Conservation (phyloP, 1,140 invertebrate genomes). For the Drosophila ironensis region DNA sequence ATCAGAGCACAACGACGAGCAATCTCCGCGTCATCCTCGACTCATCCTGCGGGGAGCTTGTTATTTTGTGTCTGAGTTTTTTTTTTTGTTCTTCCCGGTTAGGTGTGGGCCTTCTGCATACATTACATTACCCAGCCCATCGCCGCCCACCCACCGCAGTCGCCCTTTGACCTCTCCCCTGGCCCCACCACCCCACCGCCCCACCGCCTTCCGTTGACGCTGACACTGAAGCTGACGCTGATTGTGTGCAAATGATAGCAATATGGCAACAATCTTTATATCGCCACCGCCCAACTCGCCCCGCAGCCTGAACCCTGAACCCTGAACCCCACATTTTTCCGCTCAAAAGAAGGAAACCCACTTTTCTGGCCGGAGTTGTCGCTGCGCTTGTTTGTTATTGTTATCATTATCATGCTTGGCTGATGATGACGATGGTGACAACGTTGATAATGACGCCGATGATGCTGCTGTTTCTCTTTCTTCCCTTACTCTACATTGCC, state of each 20-base stretch:
- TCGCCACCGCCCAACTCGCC: conserved; percentile 17
- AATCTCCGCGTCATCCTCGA: conserved; percentile 37
- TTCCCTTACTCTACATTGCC: conserved; percentile 2
- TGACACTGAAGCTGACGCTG: conserved; percentile 44
- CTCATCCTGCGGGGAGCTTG: conserved; percentile 22
- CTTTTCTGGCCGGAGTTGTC: conserved; percentile 20
- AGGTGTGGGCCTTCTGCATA: conserved; percentile 26
- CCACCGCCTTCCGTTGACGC: conserved; percentile 33
- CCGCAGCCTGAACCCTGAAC: not conserved
- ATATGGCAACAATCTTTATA: conserved; percentile 78
- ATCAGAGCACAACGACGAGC: conserved; percentile 6
- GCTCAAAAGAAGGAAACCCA: conserved; percentile 13
- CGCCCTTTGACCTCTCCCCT: conserved; percentile 3
- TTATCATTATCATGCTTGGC: conserved; percentile 59
- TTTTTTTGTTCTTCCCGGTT: not conserved
- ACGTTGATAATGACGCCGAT: conserved; percentile 3
- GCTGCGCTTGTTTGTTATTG: conserved; percentile 45
- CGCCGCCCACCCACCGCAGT: not conserved
- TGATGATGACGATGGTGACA: conserved; percentile 39
- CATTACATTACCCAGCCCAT: conserved; percentile 25
- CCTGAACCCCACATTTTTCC: too few relatives aligned
- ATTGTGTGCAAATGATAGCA: conserved; percentile 80
- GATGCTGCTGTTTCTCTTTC: not conserved
- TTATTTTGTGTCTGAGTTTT: not conserved
- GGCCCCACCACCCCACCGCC: not conserved